These are phyloP conservation scores for Hippasteria phrygiana DNA, from an alignment of 53 echinoderm and acorn worm species.

Conservation along the genomic window DNA sequence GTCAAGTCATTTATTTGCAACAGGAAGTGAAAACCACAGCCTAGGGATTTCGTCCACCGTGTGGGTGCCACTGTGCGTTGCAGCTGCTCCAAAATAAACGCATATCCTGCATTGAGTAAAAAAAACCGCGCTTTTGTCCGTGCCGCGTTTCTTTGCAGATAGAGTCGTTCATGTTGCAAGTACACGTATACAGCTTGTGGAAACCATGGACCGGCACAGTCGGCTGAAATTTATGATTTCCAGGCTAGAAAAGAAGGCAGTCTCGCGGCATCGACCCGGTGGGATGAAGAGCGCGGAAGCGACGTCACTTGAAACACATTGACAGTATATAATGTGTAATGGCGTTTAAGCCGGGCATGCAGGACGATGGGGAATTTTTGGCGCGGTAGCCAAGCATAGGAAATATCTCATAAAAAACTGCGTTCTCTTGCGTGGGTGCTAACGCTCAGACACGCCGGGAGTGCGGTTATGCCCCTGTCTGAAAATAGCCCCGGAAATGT, in stretches of 20 bases:
- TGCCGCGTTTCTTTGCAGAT: neutral
- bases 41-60: conserved; percentile 1
- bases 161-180: conserved; percentile 3
- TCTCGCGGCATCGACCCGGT: neutral
- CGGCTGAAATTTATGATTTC: conserved; percentile 4
- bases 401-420: conserved; percentile 46
- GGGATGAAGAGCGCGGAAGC: conserved; percentile 27
- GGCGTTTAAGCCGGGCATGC: conserved; percentile 34
- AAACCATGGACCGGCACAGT: neutral
- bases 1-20: neutral
- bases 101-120: conserved; percentile 19
- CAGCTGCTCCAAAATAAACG: conserved; percentile 47
- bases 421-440: neutral
- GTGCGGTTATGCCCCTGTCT: neutral
- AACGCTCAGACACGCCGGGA: neutral
- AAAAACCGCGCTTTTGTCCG: conserved; percentile 8
- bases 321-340: conserved; percentile 13
- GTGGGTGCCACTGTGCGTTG: conserved; percentile 17
- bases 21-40: neutral
- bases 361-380: conserved; percentile 36
- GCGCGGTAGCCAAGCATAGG: conserved; percentile 20
- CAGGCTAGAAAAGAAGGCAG: neutral
- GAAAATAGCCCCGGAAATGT: conserved; percentile 54
- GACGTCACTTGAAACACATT: conserved; percentile 49
- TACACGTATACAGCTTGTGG: neutral